A percentile compares a stretch with the other conserved stretches of the same genome.
These are phyloP conservation scores for Tetraneura akinire DNA, from an alignment of 1,140 invertebrate genomes.

Conservation along the genomic window DNA sequence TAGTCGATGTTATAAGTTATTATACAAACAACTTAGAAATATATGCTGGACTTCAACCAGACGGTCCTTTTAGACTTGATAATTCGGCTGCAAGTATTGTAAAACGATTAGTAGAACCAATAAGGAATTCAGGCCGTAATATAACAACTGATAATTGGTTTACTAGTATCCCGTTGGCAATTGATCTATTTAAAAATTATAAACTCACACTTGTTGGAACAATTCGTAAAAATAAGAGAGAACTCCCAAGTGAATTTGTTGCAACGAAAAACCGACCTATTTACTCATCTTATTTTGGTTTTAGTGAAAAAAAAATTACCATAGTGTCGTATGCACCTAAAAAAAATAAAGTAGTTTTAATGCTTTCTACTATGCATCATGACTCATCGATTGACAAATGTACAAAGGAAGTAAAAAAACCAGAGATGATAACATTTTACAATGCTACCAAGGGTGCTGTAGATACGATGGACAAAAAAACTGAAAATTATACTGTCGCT, in stretches of 20 bases:
- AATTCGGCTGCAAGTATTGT: constrained; percentile 56
- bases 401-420: constrained; percentile 16
- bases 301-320: constrained; percentile 16
- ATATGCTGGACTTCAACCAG: constrained; percentile 57
- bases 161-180: no score
- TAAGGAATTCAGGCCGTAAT: constrained; percentile 55
- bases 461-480: constrained; percentile 27
- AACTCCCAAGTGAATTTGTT: not conserved
- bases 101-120: constrained; percentile 53
- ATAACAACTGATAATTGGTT: constrained; percentile 53
- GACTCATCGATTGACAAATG: constrained; percentile 1
- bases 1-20: no score
- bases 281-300: constrained; percentile 17
- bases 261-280: not conserved
- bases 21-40: no score
- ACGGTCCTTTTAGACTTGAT: constrained; percentile 56
- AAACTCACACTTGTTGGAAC: not conserved
- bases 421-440: constrained; percentile 9
- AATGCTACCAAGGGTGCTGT: not conserved
- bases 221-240: not conserved
- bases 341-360: constrained; percentile 13
- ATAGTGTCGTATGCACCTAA: constrained; percentile 2
- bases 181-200: not conserved
- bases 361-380: constrained; percentile 17
- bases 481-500: not conserved